A percentile compares a stretch with the other conserved stretches of the same genome.
These are phyloP conservation scores for Platycnemis pennipes DNA, from an alignment of 2,888 invertebrate species.

Conservation along the genomic window DNA sequence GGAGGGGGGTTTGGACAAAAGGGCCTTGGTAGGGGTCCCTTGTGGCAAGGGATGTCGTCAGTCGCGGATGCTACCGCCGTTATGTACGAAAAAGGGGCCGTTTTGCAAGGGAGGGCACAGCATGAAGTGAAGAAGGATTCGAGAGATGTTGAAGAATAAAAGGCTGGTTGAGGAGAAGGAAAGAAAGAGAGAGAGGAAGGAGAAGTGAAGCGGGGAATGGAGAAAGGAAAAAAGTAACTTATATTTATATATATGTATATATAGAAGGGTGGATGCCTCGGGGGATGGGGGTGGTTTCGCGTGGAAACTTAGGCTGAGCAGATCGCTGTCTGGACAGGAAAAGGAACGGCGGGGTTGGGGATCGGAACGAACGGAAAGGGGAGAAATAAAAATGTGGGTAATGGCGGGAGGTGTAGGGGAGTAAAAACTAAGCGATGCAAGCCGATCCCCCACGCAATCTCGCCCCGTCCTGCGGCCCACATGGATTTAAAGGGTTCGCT, in stretches of 20 bases:
- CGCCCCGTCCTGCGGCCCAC: neutral
- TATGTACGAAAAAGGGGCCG: neutral
- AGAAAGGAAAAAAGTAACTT: neutral
- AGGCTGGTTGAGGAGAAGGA: neutral
- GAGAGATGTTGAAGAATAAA: slow-evolving; percentile 60
- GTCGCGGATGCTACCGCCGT: slow-evolving; percentile 31
- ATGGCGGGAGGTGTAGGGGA: neutral
- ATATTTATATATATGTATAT: neutral
- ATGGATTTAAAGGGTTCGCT: neutral
- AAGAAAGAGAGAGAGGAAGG: neutral
- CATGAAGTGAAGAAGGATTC: neutral
- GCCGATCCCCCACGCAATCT: slow-evolving; percentile 12
- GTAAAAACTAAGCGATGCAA: slow-evolving; percentile 32
- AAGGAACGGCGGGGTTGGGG: neutral
- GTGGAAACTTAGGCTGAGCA: neutral
- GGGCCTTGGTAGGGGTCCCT: neutral
- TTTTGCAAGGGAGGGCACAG: slow-evolving; percentile 1
- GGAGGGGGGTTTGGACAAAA: neutral
- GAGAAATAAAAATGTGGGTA: slow-evolving; percentile 19
- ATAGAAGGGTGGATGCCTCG: neutral
- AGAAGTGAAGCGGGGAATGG: too few relatives aligned
- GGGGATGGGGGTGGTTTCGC: neutral
- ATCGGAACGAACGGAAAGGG: neutral
- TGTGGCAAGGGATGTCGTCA: slow-evolving; percentile 18
- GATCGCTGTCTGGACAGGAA: slow-evolving; percentile 32